Conservation (phyloP, 1,140 invertebrate genomes). For the Drosophila sulfurigaster region DNA sequence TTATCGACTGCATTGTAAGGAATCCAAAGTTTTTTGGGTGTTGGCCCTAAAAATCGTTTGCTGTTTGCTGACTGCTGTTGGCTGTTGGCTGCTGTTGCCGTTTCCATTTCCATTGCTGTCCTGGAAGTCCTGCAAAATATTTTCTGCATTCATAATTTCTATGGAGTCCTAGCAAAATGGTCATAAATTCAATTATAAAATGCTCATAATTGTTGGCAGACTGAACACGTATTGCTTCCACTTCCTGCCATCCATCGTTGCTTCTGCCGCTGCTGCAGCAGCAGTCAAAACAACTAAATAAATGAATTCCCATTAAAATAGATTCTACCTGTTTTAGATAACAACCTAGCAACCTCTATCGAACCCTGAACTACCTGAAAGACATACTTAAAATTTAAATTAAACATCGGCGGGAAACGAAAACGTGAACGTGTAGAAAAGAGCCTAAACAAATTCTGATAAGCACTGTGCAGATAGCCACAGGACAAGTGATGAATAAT, state of each 20-base stretch:
- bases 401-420: conserved; percentile 57
- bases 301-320: conserved; percentile 63
- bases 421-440: conserved; percentile 8
- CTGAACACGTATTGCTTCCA: conserved; percentile 26
- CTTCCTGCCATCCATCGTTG: conserved; percentile 18
- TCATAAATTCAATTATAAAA: conserved; percentile 75
- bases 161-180: conserved; percentile 29
- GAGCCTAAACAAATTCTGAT: conserved; percentile 77
- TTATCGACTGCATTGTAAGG: conserved; percentile 80
- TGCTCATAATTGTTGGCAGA: conserved; percentile 30
- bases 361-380: conserved; percentile 57
- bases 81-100: conserved; percentile 1
- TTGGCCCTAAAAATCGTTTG: conserved; percentile 52
- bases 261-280: background rate
- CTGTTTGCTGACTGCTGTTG: conserved; percentile 14
- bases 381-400: conserved; percentile 81
- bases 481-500: conserved; percentile 83
- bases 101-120: conserved; percentile 6
- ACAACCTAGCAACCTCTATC: conserved; percentile 11
- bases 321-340: conserved; percentile 72
- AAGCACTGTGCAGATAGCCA: conserved; percentile 58
- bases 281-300: conserved; percentile 41
- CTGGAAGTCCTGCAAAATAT: conserved; percentile 60
- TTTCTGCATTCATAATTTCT: conserved; percentile 35
- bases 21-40: conserved; percentile 70